Conservation (phyloP, 2,888 invertebrate genomes). For the Pyrgus malvae region DNA sequence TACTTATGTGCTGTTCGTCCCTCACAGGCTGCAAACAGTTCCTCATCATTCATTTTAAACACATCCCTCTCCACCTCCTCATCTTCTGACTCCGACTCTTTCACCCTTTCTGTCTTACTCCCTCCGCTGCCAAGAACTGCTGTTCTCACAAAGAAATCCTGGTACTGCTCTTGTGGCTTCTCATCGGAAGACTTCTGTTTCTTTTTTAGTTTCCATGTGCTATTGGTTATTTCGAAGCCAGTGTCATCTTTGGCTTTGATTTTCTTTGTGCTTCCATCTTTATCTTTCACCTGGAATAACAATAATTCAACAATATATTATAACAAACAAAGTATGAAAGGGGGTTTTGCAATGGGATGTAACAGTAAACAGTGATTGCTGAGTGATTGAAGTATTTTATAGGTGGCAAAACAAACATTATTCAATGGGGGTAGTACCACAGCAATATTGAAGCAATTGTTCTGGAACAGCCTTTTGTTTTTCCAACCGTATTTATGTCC, state of each 20-base stretch:
- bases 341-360: no score
- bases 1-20: slow-evolving; percentile 93
- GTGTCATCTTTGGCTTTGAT: slow-evolving; percentile 59
- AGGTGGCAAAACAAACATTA: no score
- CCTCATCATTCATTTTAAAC: slow-evolving; percentile 86
- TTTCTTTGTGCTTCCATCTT: slow-evolving; percentile 67
- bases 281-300: slow-evolving; percentile 57
- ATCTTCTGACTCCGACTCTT: slow-evolving; percentile 48
- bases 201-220: slow-evolving; percentile 62
- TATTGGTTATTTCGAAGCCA: slow-evolving; percentile 65
- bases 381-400: no score
- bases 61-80: slow-evolving; percentile 47
- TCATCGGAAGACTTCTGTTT: slow-evolving; percentile 14
- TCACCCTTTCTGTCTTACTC: slow-evolving; percentile 49
- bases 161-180: slow-evolving; percentile 51
- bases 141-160: slow-evolving; percentile 62
- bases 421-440: no score
- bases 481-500: no score
- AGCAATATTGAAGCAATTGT: no score
- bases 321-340: no score
- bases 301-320: no score
- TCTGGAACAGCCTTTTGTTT: no score
- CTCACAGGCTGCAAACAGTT: slow-evolving; percentile 89
- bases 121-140: slow-evolving; percentile 60
- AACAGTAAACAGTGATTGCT: no score